Percentiles rank a stretch among this genome's conserved stretches.
phyloP scores from a whole-genome alignment of 2,797 vertebrate species.

The Sebastes trivittatus region DNA sequence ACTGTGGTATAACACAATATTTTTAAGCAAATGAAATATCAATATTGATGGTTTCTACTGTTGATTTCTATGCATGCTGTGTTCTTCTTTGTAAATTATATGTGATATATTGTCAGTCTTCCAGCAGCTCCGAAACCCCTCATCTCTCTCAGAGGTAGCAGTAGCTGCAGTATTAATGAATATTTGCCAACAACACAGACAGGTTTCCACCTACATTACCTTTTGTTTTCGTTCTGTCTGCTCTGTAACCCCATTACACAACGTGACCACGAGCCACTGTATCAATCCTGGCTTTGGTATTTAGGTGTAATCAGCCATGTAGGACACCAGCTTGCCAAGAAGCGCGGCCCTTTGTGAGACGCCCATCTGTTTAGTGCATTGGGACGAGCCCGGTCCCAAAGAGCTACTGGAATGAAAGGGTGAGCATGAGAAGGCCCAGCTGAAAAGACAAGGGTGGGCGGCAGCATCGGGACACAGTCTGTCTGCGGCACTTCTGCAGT shows the following conservation, averaged over 20 bases:
- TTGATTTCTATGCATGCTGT: background rate
- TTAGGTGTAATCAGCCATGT: slow-evolving; percentile 97
- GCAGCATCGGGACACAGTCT: slow-evolving; percentile 70
- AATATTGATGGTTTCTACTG: background rate
- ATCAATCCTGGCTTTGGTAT: slow-evolving; percentile 93
- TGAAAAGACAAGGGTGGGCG: slow-evolving; percentile 77
- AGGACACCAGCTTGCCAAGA: slow-evolving; percentile 96
- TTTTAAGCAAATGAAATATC: background rate
- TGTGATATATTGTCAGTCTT: background rate
- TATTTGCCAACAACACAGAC: slow-evolving; percentile 79
- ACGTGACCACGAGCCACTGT: slow-evolving; percentile 92
- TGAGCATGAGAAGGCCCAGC: slow-evolving; percentile 75
- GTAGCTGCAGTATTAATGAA: background rate
- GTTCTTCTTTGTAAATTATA: background rate
- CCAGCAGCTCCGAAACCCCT: background rate
- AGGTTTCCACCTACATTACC: slow-evolving; percentile 84
- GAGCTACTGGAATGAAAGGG: slow-evolving; percentile 79
- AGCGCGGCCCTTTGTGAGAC: slow-evolving; percentile 89
- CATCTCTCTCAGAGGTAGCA: background rate
- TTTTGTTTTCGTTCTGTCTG: slow-evolving; percentile 74
- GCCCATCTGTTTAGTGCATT: slow-evolving; percentile 94
- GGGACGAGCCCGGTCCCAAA: slow-evolving; percentile 78
- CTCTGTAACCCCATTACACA: slow-evolving; percentile 85
- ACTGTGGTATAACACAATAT: background rate
- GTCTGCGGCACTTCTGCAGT: slow-evolving; percentile 66